Conservation (phyloP, 2,888 invertebrate genomes). For the Agrochola litura region DNA sequence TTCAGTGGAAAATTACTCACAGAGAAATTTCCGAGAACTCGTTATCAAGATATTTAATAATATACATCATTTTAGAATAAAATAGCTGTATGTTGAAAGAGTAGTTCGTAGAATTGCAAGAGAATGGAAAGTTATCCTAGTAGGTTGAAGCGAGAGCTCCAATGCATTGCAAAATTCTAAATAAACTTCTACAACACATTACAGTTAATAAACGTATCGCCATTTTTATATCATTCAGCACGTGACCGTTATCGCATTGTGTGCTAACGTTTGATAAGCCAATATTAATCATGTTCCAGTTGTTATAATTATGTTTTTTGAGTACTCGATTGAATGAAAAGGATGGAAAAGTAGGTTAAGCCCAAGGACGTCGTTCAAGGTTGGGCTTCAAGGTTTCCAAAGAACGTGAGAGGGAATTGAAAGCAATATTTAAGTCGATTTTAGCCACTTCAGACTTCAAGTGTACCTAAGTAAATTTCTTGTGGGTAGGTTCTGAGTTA, state of each 20-base stretch:
- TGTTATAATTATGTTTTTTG: constrained; percentile 37
- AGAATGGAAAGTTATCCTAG: not conserved
- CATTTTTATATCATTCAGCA: constrained; percentile 47
- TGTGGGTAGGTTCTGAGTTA: not conserved
- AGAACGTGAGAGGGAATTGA: constrained; percentile 31
- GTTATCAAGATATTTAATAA: constrained; percentile 20
- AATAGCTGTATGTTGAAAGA: not conserved
- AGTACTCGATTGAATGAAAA: constrained; percentile 27
- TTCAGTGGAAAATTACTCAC: constrained; percentile 47
- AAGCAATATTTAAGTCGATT: constrained; percentile 34
- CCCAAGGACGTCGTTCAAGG: constrained; percentile 46
- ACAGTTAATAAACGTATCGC: constrained; percentile 40
- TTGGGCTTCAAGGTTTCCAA: constrained; percentile 31
- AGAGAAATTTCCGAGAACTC: constrained; percentile 26
- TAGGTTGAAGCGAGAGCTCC: not conserved
- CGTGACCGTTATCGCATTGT: constrained; percentile 55
- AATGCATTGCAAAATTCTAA: constrained; percentile 15
- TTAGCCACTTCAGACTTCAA: constrained; percentile 34
- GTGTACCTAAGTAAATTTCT: constrained; percentile 40
- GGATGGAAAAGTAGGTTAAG: constrained; percentile 31
- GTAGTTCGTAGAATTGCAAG: not conserved
- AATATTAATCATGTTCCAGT: constrained; percentile 40
- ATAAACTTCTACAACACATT: constrained; percentile 27
- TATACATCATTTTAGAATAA: not conserved
- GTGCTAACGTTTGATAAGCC: constrained; percentile 54